phyloP scores from a whole-genome alignment of 2,113 vertebrate species.

The Vulpes vulpes region DNA sequence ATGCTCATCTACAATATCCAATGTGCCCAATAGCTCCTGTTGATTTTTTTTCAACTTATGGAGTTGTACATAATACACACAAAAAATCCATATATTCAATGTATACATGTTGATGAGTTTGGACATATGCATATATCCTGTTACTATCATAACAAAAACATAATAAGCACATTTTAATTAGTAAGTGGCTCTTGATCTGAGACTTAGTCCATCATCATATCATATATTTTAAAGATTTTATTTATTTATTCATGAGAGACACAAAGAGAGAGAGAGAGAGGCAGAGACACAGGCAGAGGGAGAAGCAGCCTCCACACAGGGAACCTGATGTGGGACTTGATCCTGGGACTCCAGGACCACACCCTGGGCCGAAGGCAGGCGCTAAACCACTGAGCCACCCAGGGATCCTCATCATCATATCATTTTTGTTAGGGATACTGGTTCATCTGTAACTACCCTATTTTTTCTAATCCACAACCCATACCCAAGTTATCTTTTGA shows the following conservation, averaged over 20 bases:
- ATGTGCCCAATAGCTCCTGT: background rate
- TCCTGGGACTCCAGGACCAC: no score
- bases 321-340: no score
- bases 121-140: background rate
- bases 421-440: background rate
- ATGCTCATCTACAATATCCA: background rate
- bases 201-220: background rate
- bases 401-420: background rate
- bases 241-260: no score
- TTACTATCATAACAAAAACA: background rate
- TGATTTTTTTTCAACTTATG: background rate
- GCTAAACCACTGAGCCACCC: no score
- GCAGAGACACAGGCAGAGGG: no score
- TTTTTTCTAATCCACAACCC: background rate
- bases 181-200: background rate
- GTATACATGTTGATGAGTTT: background rate
- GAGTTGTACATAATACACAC: background rate
- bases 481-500: background rate
- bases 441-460: background rate
- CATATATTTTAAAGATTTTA: background rate
- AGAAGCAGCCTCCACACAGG: no score
- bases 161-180: background rate
- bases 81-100: background rate
- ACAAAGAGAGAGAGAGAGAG: no score
- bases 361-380: no score